Conservation (phyloP, 2,797 vertebrate species). For the Avahi laniger region DNA sequence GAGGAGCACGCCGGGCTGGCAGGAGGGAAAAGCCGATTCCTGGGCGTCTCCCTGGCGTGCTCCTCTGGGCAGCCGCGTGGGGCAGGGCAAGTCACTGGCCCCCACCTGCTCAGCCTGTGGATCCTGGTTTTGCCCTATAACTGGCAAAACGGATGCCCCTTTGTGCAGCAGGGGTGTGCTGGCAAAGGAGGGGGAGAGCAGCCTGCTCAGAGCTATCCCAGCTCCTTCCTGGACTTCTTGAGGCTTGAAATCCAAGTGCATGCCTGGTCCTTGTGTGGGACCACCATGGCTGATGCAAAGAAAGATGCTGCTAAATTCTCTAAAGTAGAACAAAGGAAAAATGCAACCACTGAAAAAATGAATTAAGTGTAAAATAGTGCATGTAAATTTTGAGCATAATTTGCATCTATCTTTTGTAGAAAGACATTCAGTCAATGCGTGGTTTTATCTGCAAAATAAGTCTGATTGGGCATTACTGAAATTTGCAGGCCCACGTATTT, state of each 20-base stretch:
- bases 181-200: background rate
- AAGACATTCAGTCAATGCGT: background rate
- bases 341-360: background rate
- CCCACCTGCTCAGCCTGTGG: background rate
- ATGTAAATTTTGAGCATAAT: background rate
- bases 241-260: background rate
- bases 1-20: no score
- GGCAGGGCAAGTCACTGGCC: background rate
- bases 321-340: background rate
- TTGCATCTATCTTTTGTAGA: background rate
- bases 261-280: background rate
- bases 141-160: background rate
- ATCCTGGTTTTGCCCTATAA: background rate
- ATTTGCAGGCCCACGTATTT: background rate
- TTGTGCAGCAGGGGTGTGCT: background rate
- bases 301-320: background rate
- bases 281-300: background rate
- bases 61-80: background rate
- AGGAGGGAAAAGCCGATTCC: background rate
- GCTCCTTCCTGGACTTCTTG: background rate
- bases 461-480: background rate
- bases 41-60: background rate
- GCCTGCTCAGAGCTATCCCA: background rate
- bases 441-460: background rate
- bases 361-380: background rate